Evolutionary conservation across 2,888 invertebrate genomes (phyloP).

Genomic region (Nomada hirtipes): DNA sequence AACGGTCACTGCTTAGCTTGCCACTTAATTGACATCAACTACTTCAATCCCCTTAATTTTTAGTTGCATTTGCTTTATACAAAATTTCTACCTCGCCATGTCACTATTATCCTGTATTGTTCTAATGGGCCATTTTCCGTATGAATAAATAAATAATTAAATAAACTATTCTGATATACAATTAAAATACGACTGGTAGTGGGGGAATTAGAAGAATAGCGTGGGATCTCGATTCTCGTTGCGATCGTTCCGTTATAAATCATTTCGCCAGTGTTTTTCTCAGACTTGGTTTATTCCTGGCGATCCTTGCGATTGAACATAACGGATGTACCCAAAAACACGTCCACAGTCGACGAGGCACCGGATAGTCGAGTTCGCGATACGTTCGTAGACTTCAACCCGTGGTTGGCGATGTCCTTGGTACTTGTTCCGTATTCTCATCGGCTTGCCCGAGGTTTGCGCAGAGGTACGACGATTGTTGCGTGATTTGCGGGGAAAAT

Average conservation of each 20-base stretch:
- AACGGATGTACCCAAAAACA: conserved; percentile 65
- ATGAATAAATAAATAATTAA: too few species aligned
- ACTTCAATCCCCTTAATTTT: too few species aligned
- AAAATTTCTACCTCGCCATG: too few species aligned
- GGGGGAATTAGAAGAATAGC: too few species aligned
- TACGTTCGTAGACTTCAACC: not conserved
- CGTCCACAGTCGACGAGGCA: conserved; percentile 45
- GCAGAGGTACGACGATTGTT: conserved; percentile 11
- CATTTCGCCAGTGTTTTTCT: not conserved
- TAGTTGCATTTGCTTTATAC: too few species aligned
- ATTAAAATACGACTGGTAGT: too few species aligned
- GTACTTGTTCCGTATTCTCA: conserved; percentile 5
- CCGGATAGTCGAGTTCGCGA: conserved; percentile 34
- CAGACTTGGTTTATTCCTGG: not conserved
- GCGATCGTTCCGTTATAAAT: conserved; percentile 5
- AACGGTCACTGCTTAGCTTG: too few species aligned
- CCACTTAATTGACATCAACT: too few species aligned
- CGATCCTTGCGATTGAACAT: conserved; percentile 29
- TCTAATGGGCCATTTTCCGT: too few species aligned
- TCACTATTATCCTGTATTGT: too few species aligned
- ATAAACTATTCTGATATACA: too few species aligned
- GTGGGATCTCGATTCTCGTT: not conserved
- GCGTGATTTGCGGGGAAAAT: conserved; percentile 26
- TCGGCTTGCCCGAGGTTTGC: not conserved
- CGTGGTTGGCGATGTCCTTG: not conserved